Conservation (phyloP, 2,888 invertebrate genomes). For the Drosophila neotestacea region DNA sequence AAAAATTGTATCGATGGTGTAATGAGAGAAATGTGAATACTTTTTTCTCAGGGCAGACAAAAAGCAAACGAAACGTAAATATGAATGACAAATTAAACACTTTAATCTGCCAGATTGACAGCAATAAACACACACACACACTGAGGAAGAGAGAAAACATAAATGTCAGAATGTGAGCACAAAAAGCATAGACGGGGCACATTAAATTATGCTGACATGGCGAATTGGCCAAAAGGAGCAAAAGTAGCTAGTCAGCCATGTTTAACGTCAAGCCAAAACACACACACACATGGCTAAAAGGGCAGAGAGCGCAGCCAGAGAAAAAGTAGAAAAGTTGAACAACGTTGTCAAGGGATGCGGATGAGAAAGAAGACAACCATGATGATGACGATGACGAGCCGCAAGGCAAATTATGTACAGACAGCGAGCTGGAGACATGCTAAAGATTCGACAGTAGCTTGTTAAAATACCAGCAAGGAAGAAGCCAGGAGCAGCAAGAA, state of each 20-base stretch:
- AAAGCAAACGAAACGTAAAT: conserved; percentile 53
- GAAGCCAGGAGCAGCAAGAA: conserved; percentile 10
- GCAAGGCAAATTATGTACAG: conserved; percentile 55
- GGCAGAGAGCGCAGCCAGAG: conserved; percentile 1
- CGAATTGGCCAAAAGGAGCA: conserved; percentile 40
- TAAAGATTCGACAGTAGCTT: conserved; percentile 73
- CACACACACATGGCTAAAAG: conserved; percentile 33
- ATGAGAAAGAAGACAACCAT: conserved; percentile 30
- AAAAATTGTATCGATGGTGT: conserved; percentile 5
- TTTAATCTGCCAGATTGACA: conserved; percentile 74
- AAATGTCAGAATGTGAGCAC: conserved; percentile 35
- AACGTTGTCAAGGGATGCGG: conserved; percentile 10
- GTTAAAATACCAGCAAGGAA: conserved; percentile 74
- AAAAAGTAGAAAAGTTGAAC: background rate
- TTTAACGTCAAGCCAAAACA: conserved; percentile 58
- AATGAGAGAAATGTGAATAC: background rate
- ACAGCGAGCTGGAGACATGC: conserved; percentile 40
- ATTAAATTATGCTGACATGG: conserved; percentile 78
- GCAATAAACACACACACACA: conserved; percentile 38
- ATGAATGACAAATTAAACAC: conserved; percentile 80
- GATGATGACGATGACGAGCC: conserved; percentile 46
- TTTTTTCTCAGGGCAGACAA: conserved; percentile 6
- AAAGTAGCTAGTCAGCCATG: conserved; percentile 59
- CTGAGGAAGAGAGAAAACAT: conserved; percentile 16
- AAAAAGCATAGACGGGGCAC: conserved; percentile 42